Percentiles rank a stretch among this genome's conserved stretches.
These are phyloP conservation scores for Tetheella fluctuosa DNA, from an alignment of 2,888 invertebrate species.

Conservation along the genomic window DNA sequence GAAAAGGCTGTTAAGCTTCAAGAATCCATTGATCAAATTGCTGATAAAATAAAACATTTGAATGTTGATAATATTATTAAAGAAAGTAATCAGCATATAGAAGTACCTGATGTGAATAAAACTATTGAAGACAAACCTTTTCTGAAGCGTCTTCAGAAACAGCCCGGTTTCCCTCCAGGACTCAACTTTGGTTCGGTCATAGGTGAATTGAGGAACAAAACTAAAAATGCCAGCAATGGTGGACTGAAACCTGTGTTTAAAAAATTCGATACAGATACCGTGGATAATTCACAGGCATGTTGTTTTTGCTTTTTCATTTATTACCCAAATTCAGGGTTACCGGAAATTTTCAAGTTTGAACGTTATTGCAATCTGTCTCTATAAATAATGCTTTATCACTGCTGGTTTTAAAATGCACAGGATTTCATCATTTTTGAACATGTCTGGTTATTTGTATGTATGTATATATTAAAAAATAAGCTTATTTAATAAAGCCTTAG, in stretches of 20 bases:
- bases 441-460: not conserved
- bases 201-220: constrained; percentile 75
- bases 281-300: constrained; percentile 69
- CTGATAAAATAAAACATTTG: constrained; percentile 55
- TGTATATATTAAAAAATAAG: not conserved
- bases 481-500: not conserved
- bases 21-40: constrained; percentile 56
- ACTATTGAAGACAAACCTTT: constrained; percentile 52
- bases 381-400: constrained; percentile 6
- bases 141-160: constrained; percentile 66
- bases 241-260: constrained; percentile 76
- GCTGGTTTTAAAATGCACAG: not conserved
- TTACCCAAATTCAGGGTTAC: constrained; percentile 22
- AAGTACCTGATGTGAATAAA: constrained; percentile 23
- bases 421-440: not conserved
- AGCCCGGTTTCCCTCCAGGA: constrained; percentile 63
- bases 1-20: constrained; percentile 53
- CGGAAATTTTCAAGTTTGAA: constrained; percentile 19
- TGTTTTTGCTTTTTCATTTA: constrained; percentile 20
- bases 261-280: constrained; percentile 68
- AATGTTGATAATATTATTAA: constrained; percentile 33
- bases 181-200: constrained; percentile 77
- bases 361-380: not conserved
- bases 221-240: constrained; percentile 63
- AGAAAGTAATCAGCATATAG: constrained; percentile 21